Conservation (phyloP, 2,113 vertebrate species). For the Isichthys henryi region DNA sequence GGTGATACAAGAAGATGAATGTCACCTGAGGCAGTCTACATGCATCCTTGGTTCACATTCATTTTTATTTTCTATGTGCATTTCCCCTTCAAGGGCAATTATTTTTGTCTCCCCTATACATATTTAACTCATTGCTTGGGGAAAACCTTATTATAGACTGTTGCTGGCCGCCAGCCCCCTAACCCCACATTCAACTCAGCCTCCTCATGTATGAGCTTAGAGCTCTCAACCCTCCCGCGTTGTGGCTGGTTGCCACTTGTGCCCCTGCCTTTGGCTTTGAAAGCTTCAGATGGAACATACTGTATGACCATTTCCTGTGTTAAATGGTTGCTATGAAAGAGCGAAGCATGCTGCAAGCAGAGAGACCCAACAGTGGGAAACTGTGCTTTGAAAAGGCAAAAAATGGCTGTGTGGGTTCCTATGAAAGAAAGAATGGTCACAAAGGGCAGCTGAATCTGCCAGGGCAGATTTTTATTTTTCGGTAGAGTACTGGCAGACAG, state of each 20-base stretch:
- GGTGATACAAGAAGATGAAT: background rate
- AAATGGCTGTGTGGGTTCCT: background rate
- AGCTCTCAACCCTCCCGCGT: background rate
- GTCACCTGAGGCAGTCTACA: background rate
- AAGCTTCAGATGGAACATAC: background rate
- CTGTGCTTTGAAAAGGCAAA: background rate
- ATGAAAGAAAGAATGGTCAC: background rate
- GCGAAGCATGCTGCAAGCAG: background rate
- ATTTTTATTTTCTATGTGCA: background rate
- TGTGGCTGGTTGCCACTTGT: background rate
- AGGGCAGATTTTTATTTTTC: background rate
- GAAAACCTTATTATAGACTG: conserved; percentile 9
- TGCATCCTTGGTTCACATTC: background rate
- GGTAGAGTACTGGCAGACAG: background rate
- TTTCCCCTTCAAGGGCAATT: conserved; percentile 14
- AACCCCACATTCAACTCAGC: background rate
- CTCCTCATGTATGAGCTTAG: background rate
- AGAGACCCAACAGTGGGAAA: background rate
- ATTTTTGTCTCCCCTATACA: conserved; percentile 11
- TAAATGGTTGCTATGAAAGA: background rate
- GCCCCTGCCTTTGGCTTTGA: background rate
- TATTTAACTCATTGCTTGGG: conserved; percentile 12
- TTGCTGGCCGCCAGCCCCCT: background rate
- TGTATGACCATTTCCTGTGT: background rate
- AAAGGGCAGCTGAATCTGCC: background rate